Conservation (phyloP, 2,888 invertebrate genomes). For the Diarsia rubi region DNA sequence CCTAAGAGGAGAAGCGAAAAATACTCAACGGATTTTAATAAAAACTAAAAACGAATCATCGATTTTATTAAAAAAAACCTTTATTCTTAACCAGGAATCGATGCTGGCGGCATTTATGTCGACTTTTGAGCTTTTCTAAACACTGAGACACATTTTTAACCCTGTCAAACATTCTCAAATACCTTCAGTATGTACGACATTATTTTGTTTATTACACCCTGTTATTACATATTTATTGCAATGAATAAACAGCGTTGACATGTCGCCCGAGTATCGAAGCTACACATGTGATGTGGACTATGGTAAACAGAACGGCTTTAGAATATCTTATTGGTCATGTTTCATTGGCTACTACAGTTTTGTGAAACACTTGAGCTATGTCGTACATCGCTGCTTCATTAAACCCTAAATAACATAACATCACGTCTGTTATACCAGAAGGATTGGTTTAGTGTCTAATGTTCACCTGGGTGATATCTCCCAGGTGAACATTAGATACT, state of each 20-base stretch:
- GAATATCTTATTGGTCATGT: slow-evolving; percentile 60
- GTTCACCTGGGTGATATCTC: too few species aligned
- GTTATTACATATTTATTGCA: slow-evolving; percentile 53
- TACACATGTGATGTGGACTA: slow-evolving; percentile 21
- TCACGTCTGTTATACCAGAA: too few species aligned
- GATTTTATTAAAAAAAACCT: too few species aligned
- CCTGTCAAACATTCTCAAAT: background rate
- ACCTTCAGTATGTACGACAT: background rate
- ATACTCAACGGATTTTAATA: background rate
- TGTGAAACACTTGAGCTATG: slow-evolving; percentile 23
- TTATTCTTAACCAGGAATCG: too few species aligned
- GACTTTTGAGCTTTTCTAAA: too few species aligned
- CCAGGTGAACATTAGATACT: too few species aligned
- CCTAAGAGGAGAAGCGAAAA: background rate
- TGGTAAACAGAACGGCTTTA: slow-evolving; percentile 42
- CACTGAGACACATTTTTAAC: background rate
- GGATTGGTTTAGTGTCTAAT: too few species aligned
- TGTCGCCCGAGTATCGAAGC: slow-evolving; percentile 19
- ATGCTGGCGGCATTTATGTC: too few species aligned
- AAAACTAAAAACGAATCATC: too few species aligned
- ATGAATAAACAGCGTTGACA: slow-evolving; percentile 48
- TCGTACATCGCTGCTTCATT: slow-evolving; percentile 38
- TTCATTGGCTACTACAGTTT: slow-evolving; percentile 32
- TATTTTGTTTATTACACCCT: slow-evolving; percentile 41
- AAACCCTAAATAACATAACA: too few species aligned